These are phyloP conservation scores for Lamprologus callipterus DNA, from an alignment of 2,113 vertebrate genomes.

Conservation along the genomic window DNA sequence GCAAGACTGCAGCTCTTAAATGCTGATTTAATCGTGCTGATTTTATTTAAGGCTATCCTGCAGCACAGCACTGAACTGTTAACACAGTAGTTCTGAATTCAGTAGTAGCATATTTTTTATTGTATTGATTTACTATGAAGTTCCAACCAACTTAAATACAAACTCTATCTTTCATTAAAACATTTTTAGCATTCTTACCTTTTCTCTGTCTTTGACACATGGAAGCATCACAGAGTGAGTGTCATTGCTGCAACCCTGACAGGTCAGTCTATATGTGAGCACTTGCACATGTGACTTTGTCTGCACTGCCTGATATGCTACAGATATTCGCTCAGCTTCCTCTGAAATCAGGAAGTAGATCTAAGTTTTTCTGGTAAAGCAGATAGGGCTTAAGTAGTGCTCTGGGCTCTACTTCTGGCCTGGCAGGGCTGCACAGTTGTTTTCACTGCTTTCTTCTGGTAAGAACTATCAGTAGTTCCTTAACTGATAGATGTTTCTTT, in stretches of 20 bases:
- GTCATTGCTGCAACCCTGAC: background rate
- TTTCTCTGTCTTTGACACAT: background rate
- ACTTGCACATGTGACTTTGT: background rate
- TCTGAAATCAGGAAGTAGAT: slow-evolving; percentile 33
- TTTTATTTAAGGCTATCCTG: background rate
- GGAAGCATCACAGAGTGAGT: background rate
- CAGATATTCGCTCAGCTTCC: background rate
- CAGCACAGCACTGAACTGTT: background rate
- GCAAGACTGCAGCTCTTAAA: background rate
- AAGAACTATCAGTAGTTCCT: background rate
- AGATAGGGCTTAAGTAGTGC: background rate
- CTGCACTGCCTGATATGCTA: background rate
- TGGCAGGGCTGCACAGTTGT: background rate
- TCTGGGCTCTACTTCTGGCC: background rate
- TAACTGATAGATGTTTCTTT: background rate
- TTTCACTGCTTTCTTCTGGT: background rate
- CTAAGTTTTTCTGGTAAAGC: background rate
- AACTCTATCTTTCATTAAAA: background rate
- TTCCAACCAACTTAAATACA: background rate
- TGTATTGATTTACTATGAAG: background rate
- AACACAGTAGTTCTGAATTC: background rate
- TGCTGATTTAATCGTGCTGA: rapidly evolving
- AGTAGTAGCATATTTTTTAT: background rate
- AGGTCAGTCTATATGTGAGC: background rate
- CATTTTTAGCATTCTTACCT: slow-evolving; percentile 27